Conservation (phyloP, 1,140 invertebrate species). For the Augochlora pura region DNA sequence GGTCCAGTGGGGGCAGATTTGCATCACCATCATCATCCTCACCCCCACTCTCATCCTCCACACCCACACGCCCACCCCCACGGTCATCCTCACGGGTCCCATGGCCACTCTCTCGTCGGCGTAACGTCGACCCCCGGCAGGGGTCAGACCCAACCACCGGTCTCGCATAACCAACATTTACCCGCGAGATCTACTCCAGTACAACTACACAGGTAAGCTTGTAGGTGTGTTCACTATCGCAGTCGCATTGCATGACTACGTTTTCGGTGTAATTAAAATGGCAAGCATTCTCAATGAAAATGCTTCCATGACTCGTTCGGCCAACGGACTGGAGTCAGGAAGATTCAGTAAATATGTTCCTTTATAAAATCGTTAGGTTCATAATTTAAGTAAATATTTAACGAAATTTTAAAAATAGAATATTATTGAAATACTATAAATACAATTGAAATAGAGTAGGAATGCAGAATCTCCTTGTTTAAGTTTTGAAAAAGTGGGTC, state of each 20-base stretch:
- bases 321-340: background rate
- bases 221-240: constrained; percentile 4
- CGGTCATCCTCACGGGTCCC: constrained; percentile 70
- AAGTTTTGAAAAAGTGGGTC: background rate
- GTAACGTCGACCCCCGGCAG: constrained; percentile 73
- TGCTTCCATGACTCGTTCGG: background rate
- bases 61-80: constrained; percentile 78
- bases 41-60: constrained; percentile 72
- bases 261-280: constrained; percentile 25
- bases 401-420: background rate
- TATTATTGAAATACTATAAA: background rate
- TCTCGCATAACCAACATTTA: constrained; percentile 77
- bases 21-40: constrained; percentile 78
- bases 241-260: constrained; percentile 12
- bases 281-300: background rate
- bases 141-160: constrained; percentile 76
- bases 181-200: constrained; percentile 76
- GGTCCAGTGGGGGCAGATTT: constrained; percentile 73
- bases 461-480: background rate
- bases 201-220: constrained; percentile 74
- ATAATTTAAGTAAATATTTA: background rate
- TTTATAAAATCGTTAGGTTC: background rate
- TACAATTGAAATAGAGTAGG: background rate
- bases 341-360: background rate
- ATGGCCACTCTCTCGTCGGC: constrained; percentile 76